Evolutionary conservation across 1,140 invertebrate species (phyloP).

Genomic region (Pteromalus puparum): DNA sequence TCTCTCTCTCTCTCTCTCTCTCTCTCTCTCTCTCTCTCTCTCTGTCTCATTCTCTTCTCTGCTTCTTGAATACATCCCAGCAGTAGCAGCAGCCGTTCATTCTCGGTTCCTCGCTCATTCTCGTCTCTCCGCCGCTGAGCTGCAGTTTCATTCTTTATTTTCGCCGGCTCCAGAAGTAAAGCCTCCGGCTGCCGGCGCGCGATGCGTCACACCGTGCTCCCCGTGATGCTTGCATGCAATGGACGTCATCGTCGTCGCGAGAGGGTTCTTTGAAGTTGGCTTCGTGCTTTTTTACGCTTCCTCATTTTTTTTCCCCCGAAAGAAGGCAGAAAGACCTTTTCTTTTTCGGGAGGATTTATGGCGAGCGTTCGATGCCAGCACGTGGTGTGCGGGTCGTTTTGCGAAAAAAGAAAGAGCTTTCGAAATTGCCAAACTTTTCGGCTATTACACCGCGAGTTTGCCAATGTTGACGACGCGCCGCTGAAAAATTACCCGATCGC

Average conservation of each 20-base stretch:
- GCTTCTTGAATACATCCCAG: background rate
- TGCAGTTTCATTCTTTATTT: slow-evolving; percentile 1
- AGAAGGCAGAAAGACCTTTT: background rate
- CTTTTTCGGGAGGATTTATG: background rate
- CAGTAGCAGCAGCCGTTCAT: background rate
- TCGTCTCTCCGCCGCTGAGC: background rate
- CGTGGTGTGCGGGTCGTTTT: background rate
- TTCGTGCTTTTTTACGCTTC: background rate
- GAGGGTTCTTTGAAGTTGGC: background rate
- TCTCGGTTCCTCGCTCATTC: background rate
- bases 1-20: too few species aligned
- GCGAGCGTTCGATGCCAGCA: background rate
- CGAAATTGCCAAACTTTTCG: background rate
- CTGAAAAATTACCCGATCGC: background rate
- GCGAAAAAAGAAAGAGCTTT: background rate
- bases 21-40: background rate
- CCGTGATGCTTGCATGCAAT: background rate
- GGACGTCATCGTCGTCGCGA: background rate
- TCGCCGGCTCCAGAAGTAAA: background rate
- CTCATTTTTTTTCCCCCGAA: background rate
- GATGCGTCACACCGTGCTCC: background rate
- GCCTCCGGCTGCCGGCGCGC: too few species aligned
- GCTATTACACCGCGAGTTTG: background rate
- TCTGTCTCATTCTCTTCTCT: background rate
- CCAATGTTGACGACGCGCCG: background rate